Evolutionary conservation across 2,888 invertebrate species (phyloP), one percentile per base, ranked within the genome.

Genomic region (Helobdella robusta): DNA sequence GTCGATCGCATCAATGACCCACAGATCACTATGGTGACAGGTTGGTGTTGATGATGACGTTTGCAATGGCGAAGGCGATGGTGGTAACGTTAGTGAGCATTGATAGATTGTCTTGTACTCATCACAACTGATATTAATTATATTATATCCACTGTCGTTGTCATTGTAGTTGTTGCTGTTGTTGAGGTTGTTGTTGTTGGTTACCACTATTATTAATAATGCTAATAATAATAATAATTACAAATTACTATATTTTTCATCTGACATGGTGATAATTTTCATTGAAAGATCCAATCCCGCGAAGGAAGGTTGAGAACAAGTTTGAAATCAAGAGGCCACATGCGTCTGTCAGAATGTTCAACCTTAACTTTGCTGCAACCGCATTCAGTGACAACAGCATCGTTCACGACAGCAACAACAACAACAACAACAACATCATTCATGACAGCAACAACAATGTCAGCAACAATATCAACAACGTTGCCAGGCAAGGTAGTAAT

Each of bases 1-100:
- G 89, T 89, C n/a, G 90, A 91, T 77, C 83, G 88, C 70, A 81
- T 88, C 73, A 84, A 83, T 72, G 86, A 84, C 77, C 85, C 82
- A 69, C 85, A 82, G 81, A 84, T 81, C 71, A 81, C 83, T 69
- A 81, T 82, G 74, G 74, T 78, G 23, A 75, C 80, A 70, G 80
- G 81, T 80, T 67, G 69, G 69, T 59, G 18, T 11, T 6, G 61
- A 63, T 6, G 18, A 23, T 52, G 20, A 11, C 8, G 8, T 15
- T 52, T 20, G 8, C 23, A 52, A 52, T 52, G n/a, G n/a, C n/a
- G n/a, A n/a, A n/a, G n/a, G n/a, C n/a, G n/a, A n/a, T n/a, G n/a
- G n/a, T n/a, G n/a, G n/a, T n/a, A n/a, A n/a, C n/a, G n/a, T n/a
- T n/a, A n/a, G n/a, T n/a, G n/a, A n/a, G n/a, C n/a, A n/a, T n/a